Evolutionary conservation across 2,888 invertebrate species (phyloP), one percentile per base, ranked within the genome.

Genomic region (Phoronis australis): DNA sequence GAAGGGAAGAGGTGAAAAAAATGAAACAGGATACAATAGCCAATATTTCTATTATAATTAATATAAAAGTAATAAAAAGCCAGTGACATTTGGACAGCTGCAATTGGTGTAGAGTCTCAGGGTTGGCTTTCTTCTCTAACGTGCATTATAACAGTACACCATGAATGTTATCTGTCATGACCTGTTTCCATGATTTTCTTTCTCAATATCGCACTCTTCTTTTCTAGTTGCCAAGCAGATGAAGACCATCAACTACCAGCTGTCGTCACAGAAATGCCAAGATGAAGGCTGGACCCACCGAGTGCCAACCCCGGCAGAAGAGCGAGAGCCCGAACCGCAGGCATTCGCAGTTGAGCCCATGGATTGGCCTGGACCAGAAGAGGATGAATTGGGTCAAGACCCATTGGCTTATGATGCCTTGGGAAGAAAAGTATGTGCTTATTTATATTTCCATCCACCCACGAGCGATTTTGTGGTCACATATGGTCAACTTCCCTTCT

Each of bases 181-280:
- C 9, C 22, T 40, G 40, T 21, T 18, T 22, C 15, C 21, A 4
- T 40, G 3, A 21, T 40, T 3, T 22, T 40, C 18, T 40, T 2
- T n/a, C n/a, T 23, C 42, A 42, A 18, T n/a, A n/a, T n/a, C n/a
- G n/a, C 9, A 12, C 31, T 31, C 9, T 6, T 22, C 4, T 42
- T 41, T 41, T 50, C 18, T 50, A 64, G 66, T 62, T 47, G 71
- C 72, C 1, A 62, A 71, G 12, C 70, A 72, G 57, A 73, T 74
- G 70, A 71, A 71, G 53, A 76, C 75, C 1, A 75, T 76, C 38
- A 75, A 76, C 57, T 76, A 74, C 54, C 72, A 73, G 61, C 54
- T 76, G 42, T 76, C 76, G 1, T 74, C 73, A 3, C 69, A 73
- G 57, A 62, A 64, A 47, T 75, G 73, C 53, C 53, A 75, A 27